A percentile compares a stretch with the other conserved stretches of the same genome.
Conservation (phyloP, 1,140 invertebrate genomes). For the Trigoniulus corallinus region DNA sequence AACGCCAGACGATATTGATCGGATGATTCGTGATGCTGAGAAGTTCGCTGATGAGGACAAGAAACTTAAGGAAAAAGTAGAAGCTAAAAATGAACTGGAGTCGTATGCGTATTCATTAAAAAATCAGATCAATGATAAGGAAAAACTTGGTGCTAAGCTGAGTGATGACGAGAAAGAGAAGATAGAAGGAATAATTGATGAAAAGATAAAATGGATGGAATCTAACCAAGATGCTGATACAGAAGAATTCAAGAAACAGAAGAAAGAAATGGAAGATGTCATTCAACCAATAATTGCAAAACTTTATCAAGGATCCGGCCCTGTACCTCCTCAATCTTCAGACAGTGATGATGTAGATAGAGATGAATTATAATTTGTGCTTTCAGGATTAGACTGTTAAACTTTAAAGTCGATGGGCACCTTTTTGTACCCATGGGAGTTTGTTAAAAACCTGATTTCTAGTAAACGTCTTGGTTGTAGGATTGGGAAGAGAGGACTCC, state of each 20-base stretch:
- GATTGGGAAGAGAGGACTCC: neutral
- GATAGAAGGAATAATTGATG: conserved; percentile 86
- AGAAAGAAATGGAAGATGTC: conserved; percentile 89
- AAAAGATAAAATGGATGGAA: conserved; percentile 96
- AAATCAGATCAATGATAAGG: conserved; percentile 93
- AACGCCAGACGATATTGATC: conserved; percentile 93
- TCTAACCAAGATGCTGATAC: conserved; percentile 84
- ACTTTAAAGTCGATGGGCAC: neutral
- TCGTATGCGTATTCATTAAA: conserved; percentile 96
- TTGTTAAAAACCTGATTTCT: no score
- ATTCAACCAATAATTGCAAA: conserved; percentile 97
- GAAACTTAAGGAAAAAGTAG: conserved; percentile 90
- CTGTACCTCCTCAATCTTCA: conserved; percentile 44
- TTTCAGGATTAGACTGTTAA: neutral
- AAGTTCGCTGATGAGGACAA: conserved; percentile 98
- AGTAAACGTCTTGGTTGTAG: no score
- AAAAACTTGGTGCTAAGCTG: conserved; percentile 89
- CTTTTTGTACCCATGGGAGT: neutral
- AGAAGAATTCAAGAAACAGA: conserved; percentile 89
- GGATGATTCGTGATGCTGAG: conserved; percentile 97
- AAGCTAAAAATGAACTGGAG: conserved; percentile 87
- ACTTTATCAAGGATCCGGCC: conserved; percentile 70
- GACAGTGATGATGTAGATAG: conserved; percentile 59
- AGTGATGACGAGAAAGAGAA: conserved; percentile 83
- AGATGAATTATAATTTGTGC: conserved; percentile 55